Evolutionary conservation across 2,888 invertebrate species (phyloP).

Genomic region (Idaea biselata): DNA sequence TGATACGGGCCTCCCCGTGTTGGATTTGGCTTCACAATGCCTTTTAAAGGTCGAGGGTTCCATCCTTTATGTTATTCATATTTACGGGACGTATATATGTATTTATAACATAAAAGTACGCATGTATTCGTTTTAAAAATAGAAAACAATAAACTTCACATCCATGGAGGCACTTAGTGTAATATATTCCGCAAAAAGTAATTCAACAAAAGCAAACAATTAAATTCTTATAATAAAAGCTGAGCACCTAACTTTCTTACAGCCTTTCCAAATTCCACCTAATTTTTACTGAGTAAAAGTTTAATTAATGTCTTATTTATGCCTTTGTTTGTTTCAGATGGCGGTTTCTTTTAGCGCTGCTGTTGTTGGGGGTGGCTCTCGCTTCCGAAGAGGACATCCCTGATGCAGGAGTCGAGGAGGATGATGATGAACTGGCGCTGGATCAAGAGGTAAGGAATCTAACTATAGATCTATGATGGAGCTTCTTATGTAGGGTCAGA

Average conservation of each 20-base stretch:
- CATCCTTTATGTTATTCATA: no score
- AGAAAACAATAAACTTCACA: neutral
- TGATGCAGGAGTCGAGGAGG: slow-evolving; percentile 58
- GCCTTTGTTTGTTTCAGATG: slow-evolving; percentile 55
- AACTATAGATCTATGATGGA: no score
- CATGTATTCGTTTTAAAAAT: neutral
- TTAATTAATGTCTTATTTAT: neutral
- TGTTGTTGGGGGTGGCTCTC: slow-evolving; percentile 50
- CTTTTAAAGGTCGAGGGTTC: no score
- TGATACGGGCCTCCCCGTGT: no score
- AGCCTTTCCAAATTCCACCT: neutral
- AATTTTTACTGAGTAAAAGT: neutral
- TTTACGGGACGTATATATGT: no score
- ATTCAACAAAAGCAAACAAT: slow-evolving; percentile 1
- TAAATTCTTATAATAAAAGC: neutral
- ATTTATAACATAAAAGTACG: neutral
- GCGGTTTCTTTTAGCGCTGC: slow-evolving; percentile 55
- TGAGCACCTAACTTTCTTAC: neutral
- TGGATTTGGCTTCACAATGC: no score
- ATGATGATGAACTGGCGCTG: slow-evolving; percentile 58
- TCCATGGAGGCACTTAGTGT: neutral
- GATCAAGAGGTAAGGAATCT: slow-evolving; percentile 57
- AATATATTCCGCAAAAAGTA: neutral
- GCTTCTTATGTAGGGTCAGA: neutral
- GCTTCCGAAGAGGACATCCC: slow-evolving; percentile 62